Conservation (phyloP, 2,888 invertebrate genomes). For the Elaeidobius kamerunicus region DNA sequence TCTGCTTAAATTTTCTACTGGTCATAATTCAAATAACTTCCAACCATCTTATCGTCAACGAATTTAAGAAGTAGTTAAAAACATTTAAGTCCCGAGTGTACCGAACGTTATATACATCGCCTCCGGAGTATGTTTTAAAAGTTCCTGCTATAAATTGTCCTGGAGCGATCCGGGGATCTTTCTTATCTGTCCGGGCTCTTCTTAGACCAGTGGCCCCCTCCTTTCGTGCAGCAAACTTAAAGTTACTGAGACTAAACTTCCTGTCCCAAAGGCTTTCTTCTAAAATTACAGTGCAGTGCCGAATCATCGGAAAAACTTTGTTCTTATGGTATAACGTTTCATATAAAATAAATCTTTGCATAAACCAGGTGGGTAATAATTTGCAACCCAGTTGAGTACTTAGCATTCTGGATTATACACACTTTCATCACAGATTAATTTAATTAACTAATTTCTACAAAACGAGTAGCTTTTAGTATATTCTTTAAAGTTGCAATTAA, state of each 20-base stretch:
- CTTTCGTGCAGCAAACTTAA: constrained; percentile 23
- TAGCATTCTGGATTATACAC: no score
- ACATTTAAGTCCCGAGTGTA: constrained; percentile 44
- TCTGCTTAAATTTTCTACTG: constrained; percentile 12
- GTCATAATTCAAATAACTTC: constrained; percentile 22
- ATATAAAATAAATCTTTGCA: no score
- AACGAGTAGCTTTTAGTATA: no score
- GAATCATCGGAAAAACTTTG: constrained; percentile 4
- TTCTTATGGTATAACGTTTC: neutral
- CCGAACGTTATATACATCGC: constrained; percentile 49
- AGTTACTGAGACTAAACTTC: constrained; percentile 23
- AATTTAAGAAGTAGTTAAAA: constrained; percentile 43
- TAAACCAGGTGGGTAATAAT: no score
- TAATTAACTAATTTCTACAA: no score
- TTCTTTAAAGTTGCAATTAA: no score
- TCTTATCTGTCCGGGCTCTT: constrained; percentile 50
- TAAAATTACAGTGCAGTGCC: constrained; percentile 13
- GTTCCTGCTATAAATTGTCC: constrained; percentile 53
- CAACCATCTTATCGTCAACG: constrained; percentile 33
- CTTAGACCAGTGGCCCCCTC: constrained; percentile 41
- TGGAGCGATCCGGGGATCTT: constrained; percentile 51
- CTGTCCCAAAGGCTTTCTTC: constrained; percentile 26
- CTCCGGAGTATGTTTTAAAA: constrained; percentile 52
- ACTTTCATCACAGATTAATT: no score
- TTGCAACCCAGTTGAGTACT: no score